A percentile compares a stretch with the other conserved stretches of the same genome.
Evolutionary conservation across 2,888 invertebrate genomes (phyloP).

Genomic region (Venusia cambrica): DNA sequence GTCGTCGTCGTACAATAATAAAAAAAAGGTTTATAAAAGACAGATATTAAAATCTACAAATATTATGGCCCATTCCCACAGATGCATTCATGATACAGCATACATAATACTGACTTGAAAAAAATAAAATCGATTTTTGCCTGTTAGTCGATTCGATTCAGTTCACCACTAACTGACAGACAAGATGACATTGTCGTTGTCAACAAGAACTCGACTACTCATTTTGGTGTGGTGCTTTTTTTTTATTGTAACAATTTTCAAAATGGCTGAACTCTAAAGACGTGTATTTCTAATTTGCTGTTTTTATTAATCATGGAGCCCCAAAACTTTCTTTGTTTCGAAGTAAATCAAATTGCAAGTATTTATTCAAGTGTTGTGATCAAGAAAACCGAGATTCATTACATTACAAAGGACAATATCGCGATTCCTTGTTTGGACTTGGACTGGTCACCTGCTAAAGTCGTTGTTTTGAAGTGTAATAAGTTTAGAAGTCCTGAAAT

Average conservation of each 20-base stretch:
- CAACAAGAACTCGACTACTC: too few relatives aligned
- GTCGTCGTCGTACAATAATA: too few relatives aligned
- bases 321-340: conserved; percentile 51
- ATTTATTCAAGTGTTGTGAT: conserved; percentile 30
- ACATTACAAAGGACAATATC: conserved; percentile 27
- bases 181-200: too few relatives aligned
- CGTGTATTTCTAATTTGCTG: conserved; percentile 62
- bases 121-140: too few relatives aligned
- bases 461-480: conserved; percentile 41
- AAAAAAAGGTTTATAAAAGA: too few relatives aligned
- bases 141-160: too few relatives aligned
- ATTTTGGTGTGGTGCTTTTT: too few relatives aligned
- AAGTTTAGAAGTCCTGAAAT: conserved; percentile 36
- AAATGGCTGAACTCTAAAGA: conserved; percentile 78
- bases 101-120: too few relatives aligned
- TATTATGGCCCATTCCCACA: too few relatives aligned
- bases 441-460: conserved; percentile 43
- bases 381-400: conserved; percentile 41
- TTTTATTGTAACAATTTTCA: conserved; percentile 56
- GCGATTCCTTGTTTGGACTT: conserved; percentile 34
- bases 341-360: conserved; percentile 51
- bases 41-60: too few relatives aligned
- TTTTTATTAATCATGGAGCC: conserved; percentile 72
- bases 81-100: too few relatives aligned
- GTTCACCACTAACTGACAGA: too few relatives aligned